Base-by-base conservation (phyloP, 2,888 invertebrate genomes). In the Neuroscelio doddi region DNA sequence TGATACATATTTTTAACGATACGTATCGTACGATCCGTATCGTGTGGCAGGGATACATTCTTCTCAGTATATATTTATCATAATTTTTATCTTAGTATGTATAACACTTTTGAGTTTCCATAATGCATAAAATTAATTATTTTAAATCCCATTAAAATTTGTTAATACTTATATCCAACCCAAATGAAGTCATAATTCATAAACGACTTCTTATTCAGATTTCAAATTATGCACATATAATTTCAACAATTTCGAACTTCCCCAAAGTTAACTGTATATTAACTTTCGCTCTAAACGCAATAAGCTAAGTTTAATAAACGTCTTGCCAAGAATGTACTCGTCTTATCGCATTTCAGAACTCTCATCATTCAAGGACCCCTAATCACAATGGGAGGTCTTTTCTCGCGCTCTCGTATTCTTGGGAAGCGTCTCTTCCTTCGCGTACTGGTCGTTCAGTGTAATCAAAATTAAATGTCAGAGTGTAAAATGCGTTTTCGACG, bases 381-480 rank as follows among this genome's bases (percentile, higher is more conserved):
- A 59, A 64, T 64, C 58, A 32, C 38, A 42, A 46, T 50, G 24
- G 27, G 39, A 39, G 49, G 53, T 38, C 50, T 32, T 34, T 30
- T 50, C 45, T 36, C 24, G 39, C 24, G 29, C n/a, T 42, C 29
- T 12, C 41, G 56, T 36, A 39, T n/a, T 36, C 29, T 12, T 34
- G 52, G 36, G 45, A 34, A 59, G 46, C 49, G 45, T 56, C 59
- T 59, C 55, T 47, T 32, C 38, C 51, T 51, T 42, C 26, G 46
- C 32, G 29, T 38, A 44, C 44, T 56, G 47, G 32, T 61, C 65
- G 59, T 51, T 59, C 51, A 44, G 42, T 51, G 56, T 57, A 38
- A 58, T 50, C 66, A 46, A 62, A 66, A 66, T 66, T 66, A 55
- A 58, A 66, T 53, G 58, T 62, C 64, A 57, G 41, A 52, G 12